Evolutionary conservation across 2,797 vertebrate genomes (phyloP).

Genomic region (Pangasius larnaudii): DNA sequence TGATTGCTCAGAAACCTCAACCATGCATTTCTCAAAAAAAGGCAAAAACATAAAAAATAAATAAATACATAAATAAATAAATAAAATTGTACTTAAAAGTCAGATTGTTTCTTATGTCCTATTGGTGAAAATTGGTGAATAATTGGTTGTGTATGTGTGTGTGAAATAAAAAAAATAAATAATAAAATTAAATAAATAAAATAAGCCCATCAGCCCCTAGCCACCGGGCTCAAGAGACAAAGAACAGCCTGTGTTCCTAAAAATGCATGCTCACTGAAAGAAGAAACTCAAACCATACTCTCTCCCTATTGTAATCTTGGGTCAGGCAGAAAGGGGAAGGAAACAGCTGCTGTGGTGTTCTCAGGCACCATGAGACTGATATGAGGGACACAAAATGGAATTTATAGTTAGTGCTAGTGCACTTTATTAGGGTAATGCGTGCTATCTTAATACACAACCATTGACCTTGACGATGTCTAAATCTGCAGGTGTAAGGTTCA

Average conservation of each 20-base stretch:
- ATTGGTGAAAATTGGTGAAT: neutral
- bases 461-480: conserved; percentile 69
- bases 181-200: neutral
- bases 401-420: conserved; percentile 59
- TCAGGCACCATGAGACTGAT: conserved; percentile 65
- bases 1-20: neutral
- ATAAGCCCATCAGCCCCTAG: neutral
- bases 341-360: conserved; percentile 75
- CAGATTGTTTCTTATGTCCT: neutral
- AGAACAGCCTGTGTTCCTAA: conserved; percentile 48
- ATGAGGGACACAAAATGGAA: conserved; percentile 71
- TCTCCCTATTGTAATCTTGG: conserved; percentile 50
- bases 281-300: conserved; percentile 45
- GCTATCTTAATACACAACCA: conserved; percentile 66
- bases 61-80: too few relatives aligned
- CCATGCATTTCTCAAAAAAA: neutral
- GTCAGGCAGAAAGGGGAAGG: conserved; percentile 59
- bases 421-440: conserved; percentile 46
- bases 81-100: neutral
- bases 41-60: neutral
- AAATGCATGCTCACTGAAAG: conserved; percentile 27
- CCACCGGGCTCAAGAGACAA: conserved; percentile 56
- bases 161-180: neutral
- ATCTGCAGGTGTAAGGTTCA: conserved; percentile 32
- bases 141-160: too few relatives aligned